phyloP scores from a whole-genome alignment of 1,140 invertebrate species.

The Melipona quadrifasciata region DNA sequence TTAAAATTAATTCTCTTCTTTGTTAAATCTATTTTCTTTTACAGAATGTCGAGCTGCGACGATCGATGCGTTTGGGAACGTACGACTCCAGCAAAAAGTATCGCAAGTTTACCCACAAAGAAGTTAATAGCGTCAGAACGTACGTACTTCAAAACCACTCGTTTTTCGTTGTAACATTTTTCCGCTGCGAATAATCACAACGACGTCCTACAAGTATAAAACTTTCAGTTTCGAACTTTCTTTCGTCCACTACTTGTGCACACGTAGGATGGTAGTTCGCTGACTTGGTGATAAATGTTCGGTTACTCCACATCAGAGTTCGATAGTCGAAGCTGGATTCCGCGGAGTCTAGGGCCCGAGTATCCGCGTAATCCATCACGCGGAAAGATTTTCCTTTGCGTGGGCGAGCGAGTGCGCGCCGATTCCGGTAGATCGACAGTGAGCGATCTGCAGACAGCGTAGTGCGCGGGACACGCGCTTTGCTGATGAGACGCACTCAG shows the following conservation, averaged over 20 bases:
- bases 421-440: neutral
- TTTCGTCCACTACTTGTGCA: neutral
- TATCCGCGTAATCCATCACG: slow-evolving; percentile 1
- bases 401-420: neutral
- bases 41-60: no score
- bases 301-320: neutral
- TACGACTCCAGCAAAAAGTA: no score
- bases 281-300: neutral
- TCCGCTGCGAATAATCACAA: no score
- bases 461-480: neutral
- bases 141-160: no score
- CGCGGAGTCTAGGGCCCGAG: neutral
- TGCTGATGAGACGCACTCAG: slow-evolving; percentile 17
- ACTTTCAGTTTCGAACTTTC: no score
- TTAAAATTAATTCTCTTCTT: no score
- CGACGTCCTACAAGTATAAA: no score
- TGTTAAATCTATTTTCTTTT: no score
- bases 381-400: neutral
- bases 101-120: no score
- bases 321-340: neutral
- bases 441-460: slow-evolving; percentile 13
- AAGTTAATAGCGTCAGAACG: no score
- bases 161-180: no score
- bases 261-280: neutral
- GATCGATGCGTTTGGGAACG: no score